These are phyloP conservation scores for Brachyalestes nurse DNA, from an alignment of 2,797 vertebrate species.

Conservation along the genomic window DNA sequence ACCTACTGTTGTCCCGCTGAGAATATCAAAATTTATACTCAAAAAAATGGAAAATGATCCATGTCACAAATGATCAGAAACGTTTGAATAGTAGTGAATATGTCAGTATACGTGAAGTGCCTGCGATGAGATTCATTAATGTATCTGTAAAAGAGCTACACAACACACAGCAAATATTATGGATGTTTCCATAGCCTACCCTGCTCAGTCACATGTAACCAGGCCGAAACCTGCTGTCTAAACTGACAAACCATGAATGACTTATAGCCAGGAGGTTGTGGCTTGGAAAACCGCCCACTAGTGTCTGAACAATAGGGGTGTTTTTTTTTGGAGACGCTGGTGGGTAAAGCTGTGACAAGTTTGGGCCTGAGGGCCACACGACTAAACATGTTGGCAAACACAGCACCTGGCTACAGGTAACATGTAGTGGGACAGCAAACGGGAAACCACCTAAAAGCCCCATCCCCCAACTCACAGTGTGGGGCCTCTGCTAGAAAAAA, in stretches of 20 bases:
- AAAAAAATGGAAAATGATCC: too few relatives aligned
- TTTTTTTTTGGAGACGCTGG: slow-evolving; percentile 16
- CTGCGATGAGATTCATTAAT: too few relatives aligned
- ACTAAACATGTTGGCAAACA: slow-evolving; percentile 52
- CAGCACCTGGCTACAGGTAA: slow-evolving; percentile 54
- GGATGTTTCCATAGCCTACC: neutral
- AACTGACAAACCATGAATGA: slow-evolving; percentile 14
- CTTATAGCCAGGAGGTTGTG: neutral
- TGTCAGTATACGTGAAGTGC: too few relatives aligned
- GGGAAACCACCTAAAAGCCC: neutral
- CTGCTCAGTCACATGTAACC: neutral
- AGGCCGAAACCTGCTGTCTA: neutral
- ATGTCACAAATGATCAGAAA: too few relatives aligned
- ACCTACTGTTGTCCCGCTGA: too few relatives aligned
- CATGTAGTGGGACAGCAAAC: neutral
- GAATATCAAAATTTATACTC: too few relatives aligned
- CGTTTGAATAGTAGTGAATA: too few relatives aligned
- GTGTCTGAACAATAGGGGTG: slow-evolving; percentile 48
- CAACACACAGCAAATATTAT: neutral
- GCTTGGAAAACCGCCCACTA: slow-evolving; percentile 29
- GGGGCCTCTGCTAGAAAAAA: slow-evolving; percentile 10
- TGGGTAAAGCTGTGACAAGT: slow-evolving; percentile 41
- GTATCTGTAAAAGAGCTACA: neutral
- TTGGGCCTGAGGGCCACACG: slow-evolving; percentile 47
- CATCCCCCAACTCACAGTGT: slow-evolving; percentile 3